Conservation (phyloP, 1,140 invertebrate genomes). For the Aphidius ervi region DNA sequence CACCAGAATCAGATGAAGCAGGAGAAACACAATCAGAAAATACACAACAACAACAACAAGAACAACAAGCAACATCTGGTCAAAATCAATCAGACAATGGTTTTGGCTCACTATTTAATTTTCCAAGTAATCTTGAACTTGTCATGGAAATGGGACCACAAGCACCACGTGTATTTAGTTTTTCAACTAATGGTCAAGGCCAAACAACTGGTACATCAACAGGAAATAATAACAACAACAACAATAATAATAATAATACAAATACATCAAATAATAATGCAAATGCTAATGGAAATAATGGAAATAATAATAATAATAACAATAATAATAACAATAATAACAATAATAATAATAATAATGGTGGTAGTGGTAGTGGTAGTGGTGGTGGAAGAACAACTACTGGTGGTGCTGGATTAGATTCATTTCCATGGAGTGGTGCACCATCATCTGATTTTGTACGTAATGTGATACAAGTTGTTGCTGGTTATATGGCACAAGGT, state of each 20-base stretch:
- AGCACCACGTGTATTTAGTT: conserved; percentile 7
- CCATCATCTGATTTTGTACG: conserved; percentile 54
- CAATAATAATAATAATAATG: conserved; percentile 10
- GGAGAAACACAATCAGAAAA: background rate
- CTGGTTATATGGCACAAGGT: conserved; percentile 26
- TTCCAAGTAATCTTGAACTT: conserved; percentile 59
- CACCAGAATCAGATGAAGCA: conserved; percentile 21
- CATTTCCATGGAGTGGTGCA: conserved; percentile 34
- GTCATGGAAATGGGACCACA: conserved; percentile 64
- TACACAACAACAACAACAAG: conserved; percentile 25
- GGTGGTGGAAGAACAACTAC: conserved; percentile 10
- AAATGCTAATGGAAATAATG: conserved; percentile 37
- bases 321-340: conserved; percentile 33
- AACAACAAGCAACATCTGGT: conserved; percentile 32
- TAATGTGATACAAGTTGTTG: conserved; percentile 58
- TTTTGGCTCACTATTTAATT: conserved; percentile 45
- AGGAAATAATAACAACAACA: conserved; percentile 54
- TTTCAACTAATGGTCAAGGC: conserved; percentile 2
- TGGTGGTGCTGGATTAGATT: conserved; percentile 11
- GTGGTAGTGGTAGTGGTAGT: conserved; percentile 1
- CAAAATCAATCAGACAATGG: conserved; percentile 24
- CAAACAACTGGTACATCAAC: conserved; percentile 28
- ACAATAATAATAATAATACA: conserved; percentile 26
- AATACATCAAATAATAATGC: conserved; percentile 25
- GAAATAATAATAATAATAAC: conserved; percentile 11